Percentiles rank a stretch among this genome's conserved stretches.
Evolutionary conservation across 1,140 invertebrate species (phyloP).

Genomic region (Dreissena rostriformis): DNA sequence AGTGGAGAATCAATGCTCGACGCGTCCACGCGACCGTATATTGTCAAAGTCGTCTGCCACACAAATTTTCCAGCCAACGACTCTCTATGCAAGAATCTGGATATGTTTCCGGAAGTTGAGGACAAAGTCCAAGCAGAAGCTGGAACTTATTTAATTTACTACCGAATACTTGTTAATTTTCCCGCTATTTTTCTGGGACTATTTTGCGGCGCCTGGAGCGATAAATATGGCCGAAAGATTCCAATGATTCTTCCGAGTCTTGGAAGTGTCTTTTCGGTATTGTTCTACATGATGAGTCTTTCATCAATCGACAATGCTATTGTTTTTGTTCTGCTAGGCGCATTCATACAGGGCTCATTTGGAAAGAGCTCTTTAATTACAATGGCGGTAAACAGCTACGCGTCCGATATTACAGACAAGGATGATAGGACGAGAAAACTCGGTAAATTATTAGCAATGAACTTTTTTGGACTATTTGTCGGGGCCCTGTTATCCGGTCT

Average conservation of each 20-base stretch:
- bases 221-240: slow-evolving; percentile 78
- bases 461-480: slow-evolving; percentile 78
- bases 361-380: slow-evolving; percentile 79
- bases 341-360: slow-evolving; percentile 73
- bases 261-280: slow-evolving; percentile 74
- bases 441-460: slow-evolving; percentile 78
- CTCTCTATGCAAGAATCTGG: slow-evolving; percentile 60
- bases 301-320: slow-evolving; percentile 58
- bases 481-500: slow-evolving; percentile 77
- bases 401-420: slow-evolving; percentile 73
- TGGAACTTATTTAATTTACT: slow-evolving; percentile 74
- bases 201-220: slow-evolving; percentile 81
- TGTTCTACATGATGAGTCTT: slow-evolving; percentile 75
- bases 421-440: slow-evolving; percentile 74
- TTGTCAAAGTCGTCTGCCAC: slow-evolving; percentile 75
- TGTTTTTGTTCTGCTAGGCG: slow-evolving; percentile 73
- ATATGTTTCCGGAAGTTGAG: slow-evolving; percentile 62
- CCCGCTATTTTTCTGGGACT: slow-evolving; percentile 78
- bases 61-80: slow-evolving; percentile 62
- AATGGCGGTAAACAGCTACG: slow-evolving; percentile 80
- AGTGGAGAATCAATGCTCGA: slow-evolving; percentile 79
- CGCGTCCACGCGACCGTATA: slow-evolving; percentile 76
- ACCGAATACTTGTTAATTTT: slow-evolving; percentile 78
- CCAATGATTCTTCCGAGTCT: slow-evolving; percentile 79
- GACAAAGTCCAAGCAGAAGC: slow-evolving; percentile 72